Evolutionary conservation across 1,140 invertebrate species (phyloP), one percentile per base, ranked within the genome.

Genomic region (Oryctes rhinoceros): DNA sequence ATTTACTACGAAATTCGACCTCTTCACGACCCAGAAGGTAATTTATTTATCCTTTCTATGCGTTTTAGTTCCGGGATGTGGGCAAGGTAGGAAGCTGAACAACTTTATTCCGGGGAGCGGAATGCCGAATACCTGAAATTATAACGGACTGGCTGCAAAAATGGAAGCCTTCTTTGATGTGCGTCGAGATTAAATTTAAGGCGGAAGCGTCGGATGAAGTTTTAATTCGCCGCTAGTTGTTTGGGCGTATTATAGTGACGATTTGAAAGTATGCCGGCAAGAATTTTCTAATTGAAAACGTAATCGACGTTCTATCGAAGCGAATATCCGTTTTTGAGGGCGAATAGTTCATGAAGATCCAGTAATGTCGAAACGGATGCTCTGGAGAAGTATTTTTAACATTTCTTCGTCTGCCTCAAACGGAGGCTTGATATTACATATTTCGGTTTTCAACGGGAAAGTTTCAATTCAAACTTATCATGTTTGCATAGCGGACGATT

Each of bases 21-120:
- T 53, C 49, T 53, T 53, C 49, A 53, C 49, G n/a, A 53, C 49
- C 49, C 49, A 15, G 49, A 53, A 53, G 49, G n/a, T 53, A 53
- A 53, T 53, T 53, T 53, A 53, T 53, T 53, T 53, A 53, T 53
- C 49, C 49, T 53, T 53, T 53, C 49, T 53, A 53, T 53, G 49
- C 49, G 49, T 53, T 53, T 53, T 53, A 53, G 49, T 53, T 53
- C 49, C 49, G n/a, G 49, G 49, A 53, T 53, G 49, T 53, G 49
- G 49, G 49, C 6, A 53, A 53, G 49, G 1, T 53, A 53, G 49
- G 49, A 53, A 53, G 49, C 49, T 53, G 49, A 53, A 53, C 49
- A 53, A 53, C 49, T 53, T 53, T 18, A 53, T 53, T 53, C 13
- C 13, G 49, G 9, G 49, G 13, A 53, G n/a, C n/a, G 49, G 49